Conservation (phyloP, 2,888 invertebrate genomes). For the Lottia gigantea region DNA sequence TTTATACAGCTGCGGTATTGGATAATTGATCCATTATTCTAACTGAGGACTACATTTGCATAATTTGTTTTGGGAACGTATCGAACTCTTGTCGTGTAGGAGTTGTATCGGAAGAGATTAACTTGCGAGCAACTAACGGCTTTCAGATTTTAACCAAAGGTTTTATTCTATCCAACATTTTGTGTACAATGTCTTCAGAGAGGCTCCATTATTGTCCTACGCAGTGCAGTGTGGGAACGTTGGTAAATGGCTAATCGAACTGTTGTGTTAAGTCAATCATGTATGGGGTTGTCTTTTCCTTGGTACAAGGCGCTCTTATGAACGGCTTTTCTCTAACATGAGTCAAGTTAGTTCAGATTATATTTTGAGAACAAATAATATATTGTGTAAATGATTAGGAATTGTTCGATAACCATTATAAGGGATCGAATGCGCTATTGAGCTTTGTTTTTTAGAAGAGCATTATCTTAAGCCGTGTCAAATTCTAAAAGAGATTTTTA, state of each 20-base stretch:
- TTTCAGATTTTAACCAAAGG: background rate
- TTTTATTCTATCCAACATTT: slow-evolving; percentile 4
- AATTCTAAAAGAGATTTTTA: too few species aligned
- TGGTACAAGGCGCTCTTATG: slow-evolving; percentile 3
- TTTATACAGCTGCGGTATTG: slow-evolving; percentile 7
- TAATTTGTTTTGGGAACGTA: background rate
- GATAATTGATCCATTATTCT: slow-evolving; percentile 10
- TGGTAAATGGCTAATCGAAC: background rate
- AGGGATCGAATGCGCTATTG: too few species aligned
- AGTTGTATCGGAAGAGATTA: slow-evolving; percentile 10
- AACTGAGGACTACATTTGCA: slow-evolving; percentile 1
- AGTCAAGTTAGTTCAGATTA: slow-evolving; percentile 7
- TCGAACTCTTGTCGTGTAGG: slow-evolving; percentile 7
- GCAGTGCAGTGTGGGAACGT: slow-evolving; percentile 4
- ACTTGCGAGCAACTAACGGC: slow-evolving; percentile 6
- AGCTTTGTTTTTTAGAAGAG: too few species aligned
- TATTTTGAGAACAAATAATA: background rate
- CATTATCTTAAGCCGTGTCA: too few species aligned
- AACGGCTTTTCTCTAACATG: slow-evolving; percentile 2
- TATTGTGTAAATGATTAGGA: too few species aligned
- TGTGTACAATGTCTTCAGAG: slow-evolving; percentile 8
- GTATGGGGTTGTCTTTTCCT: slow-evolving; percentile 10
- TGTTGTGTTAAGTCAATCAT: slow-evolving; percentile 1
- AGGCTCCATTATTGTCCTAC: background rate
- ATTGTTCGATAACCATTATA: too few species aligned